Percentiles rank a stretch among this genome's conserved stretches.
These are phyloP conservation scores for Anthonomus grandis DNA, from an alignment of 1,140 invertebrate genomes.

Conservation along the genomic window DNA sequence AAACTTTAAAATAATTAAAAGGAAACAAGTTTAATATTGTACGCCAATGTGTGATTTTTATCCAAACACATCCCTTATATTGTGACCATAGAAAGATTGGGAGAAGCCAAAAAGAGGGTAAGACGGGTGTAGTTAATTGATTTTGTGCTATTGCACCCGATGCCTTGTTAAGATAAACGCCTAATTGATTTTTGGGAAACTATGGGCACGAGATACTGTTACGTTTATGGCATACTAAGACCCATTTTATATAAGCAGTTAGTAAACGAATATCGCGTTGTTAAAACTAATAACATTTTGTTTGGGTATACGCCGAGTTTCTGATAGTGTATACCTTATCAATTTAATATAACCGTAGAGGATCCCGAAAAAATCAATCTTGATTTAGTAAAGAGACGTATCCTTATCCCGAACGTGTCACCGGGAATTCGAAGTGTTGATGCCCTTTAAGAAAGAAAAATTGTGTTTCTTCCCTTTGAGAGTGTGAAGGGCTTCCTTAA, in stretches of 20 bases:
- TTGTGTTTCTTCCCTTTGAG: slow-evolving; percentile 35
- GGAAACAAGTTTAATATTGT: too few relatives aligned
- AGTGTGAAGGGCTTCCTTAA: slow-evolving; percentile 40
- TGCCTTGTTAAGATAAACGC: slow-evolving; percentile 21
- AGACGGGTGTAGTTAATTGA: slow-evolving; percentile 26
- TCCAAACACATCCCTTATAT: background rate
- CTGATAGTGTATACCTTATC: too few relatives aligned
- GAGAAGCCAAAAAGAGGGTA: slow-evolving; percentile 11
- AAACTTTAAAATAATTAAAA: too few relatives aligned
- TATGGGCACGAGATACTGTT: too few relatives aligned
- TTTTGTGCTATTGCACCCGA: slow-evolving; percentile 24
- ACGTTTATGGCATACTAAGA: too few relatives aligned
- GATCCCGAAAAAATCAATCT: slow-evolving; percentile 17
- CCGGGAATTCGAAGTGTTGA: slow-evolving; percentile 36
- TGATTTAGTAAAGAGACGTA: slow-evolving; percentile 20
- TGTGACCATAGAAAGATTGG: too few relatives aligned
- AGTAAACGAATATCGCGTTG: too few relatives aligned
- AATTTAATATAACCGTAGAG: too few relatives aligned
- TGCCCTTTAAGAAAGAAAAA: slow-evolving; percentile 39
- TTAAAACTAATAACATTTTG: too few relatives aligned
- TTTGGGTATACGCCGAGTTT: too few relatives aligned
- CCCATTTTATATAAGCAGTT: too few relatives aligned
- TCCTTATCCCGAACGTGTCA: slow-evolving; percentile 18
- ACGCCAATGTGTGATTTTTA: slow-evolving; percentile 12
- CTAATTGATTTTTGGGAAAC: slow-evolving; percentile 28